Conservation (phyloP, 2,888 invertebrate genomes). For the Clivina fossor region DNA sequence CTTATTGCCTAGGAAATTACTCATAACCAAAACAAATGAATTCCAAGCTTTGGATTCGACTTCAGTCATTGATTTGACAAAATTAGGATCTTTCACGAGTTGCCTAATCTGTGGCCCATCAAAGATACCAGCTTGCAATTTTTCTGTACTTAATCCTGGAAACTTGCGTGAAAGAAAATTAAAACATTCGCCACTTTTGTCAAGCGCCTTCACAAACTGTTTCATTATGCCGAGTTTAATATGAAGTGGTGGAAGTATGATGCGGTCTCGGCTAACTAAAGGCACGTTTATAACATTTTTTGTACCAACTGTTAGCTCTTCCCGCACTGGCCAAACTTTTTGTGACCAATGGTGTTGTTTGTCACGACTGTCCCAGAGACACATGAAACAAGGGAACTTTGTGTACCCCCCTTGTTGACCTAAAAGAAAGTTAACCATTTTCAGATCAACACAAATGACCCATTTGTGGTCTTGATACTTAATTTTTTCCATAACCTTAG, state of each 20-base stretch:
- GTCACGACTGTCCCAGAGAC: slow-evolving; percentile 37
- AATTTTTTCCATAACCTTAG: slow-evolving; percentile 31
- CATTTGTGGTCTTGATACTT: slow-evolving; percentile 28
- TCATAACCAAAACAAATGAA: slow-evolving; percentile 20
- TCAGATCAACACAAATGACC: slow-evolving; percentile 23
- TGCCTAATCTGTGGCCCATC: slow-evolving; percentile 37
- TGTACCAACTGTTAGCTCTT: slow-evolving; percentile 23
- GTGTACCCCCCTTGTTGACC: slow-evolving; percentile 31
- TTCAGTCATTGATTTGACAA: slow-evolving; percentile 27
- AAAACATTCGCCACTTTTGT: slow-evolving; percentile 36
- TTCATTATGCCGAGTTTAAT: slow-evolving; percentile 42
- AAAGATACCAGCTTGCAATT: slow-evolving; percentile 39
- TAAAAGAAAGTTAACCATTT: slow-evolving; percentile 26
- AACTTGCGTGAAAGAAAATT: slow-evolving; percentile 35
- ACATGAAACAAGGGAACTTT: slow-evolving; percentile 35
- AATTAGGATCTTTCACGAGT: slow-evolving; percentile 4
- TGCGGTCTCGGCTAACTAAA: slow-evolving; percentile 33
- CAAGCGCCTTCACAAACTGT: slow-evolving; percentile 41
- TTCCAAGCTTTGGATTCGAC: slow-evolving; percentile 24
- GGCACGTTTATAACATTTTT: slow-evolving; percentile 35
- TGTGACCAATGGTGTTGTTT: slow-evolving; percentile 30
- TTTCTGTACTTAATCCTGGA: slow-evolving; percentile 36
- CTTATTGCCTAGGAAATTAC: slow-evolving; percentile 22
- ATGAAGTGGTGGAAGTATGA: slow-evolving; percentile 41
- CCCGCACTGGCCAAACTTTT: slow-evolving; percentile 34